A percentile compares a stretch with the other conserved stretches of the same genome.
These are phyloP conservation scores for Horisme vitalbata DNA, from an alignment of 2,888 invertebrate species.

Conservation along the genomic window DNA sequence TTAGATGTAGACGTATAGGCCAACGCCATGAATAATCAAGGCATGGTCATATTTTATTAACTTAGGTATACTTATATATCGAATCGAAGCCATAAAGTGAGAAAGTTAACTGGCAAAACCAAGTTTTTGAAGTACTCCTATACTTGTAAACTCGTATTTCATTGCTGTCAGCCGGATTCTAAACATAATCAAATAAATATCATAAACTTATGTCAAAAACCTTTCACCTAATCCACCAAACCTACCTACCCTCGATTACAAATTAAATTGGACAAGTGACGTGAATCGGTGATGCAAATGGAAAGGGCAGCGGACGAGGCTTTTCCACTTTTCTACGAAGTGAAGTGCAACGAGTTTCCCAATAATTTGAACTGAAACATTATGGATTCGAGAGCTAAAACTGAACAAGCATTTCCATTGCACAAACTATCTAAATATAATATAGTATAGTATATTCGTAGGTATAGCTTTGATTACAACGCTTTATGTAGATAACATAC, in stretches of 20 bases:
- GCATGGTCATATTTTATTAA: no score
- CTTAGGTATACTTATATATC: no score
- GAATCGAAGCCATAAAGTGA: no score
- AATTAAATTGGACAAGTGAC: slow-evolving; percentile 34
- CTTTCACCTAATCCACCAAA: neutral
- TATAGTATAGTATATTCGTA: no score
- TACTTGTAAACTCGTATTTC: no score
- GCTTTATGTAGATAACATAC: no score
- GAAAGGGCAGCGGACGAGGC: slow-evolving; percentile 38
- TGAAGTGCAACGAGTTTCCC: slow-evolving; percentile 55
- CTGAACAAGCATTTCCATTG: no score
- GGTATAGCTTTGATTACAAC: no score
- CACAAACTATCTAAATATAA: neutral
- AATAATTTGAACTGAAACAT: slow-evolving; percentile 53
- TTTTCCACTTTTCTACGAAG: slow-evolving; percentile 26
- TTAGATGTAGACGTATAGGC: slow-evolving; percentile 6
- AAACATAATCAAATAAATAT: no score
- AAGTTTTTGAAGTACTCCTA: no score
- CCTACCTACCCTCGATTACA: neutral
- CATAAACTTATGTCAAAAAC: neutral
- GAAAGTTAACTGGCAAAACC: no score
- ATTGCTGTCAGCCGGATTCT: no score
- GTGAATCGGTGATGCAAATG: slow-evolving; percentile 36
- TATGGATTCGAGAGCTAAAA: slow-evolving; percentile 11
- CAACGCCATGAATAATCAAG: slow-evolving; percentile 40